These are phyloP conservation scores for Xiphophorus couchianus DNA, from an alignment of 2,113 vertebrate genomes.

Conservation along the genomic window DNA sequence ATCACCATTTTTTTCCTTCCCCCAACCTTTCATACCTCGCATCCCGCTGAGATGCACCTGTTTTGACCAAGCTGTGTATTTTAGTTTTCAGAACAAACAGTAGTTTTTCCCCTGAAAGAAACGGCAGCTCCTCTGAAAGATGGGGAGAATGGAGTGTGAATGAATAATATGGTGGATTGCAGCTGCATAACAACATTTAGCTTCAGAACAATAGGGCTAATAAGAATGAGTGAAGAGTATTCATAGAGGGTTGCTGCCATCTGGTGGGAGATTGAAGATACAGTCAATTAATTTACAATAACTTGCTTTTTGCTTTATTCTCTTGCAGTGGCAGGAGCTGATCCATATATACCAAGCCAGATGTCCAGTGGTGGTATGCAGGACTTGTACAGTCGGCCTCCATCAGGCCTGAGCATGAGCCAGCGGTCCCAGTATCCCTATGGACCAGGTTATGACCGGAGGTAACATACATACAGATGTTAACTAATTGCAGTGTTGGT, in stretches of 20 bases:
- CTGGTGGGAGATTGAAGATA: slow-evolving; percentile 61
- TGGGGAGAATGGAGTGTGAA: slow-evolving; percentile 65
- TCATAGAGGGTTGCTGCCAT: slow-evolving; percentile 65
- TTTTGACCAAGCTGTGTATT: slow-evolving; percentile 60
- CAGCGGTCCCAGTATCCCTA: slow-evolving; percentile 94
- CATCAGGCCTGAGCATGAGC: slow-evolving; percentile 88
- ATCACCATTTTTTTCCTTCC: slow-evolving; percentile 31
- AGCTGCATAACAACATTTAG: slow-evolving; percentile 70
- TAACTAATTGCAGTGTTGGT: not conserved
- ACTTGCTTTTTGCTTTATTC: not conserved
- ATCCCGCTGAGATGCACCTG: slow-evolving; percentile 72
- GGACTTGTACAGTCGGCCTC: slow-evolving; percentile 90
- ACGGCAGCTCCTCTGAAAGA: slow-evolving; percentile 60
- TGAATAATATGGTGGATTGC: slow-evolving; percentile 68
- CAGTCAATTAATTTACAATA: not conserved
- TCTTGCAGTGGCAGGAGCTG: slow-evolving; percentile 88
- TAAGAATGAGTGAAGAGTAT: slow-evolving; percentile 23
- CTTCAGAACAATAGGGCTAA: slow-evolving; percentile 59
- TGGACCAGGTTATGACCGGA: slow-evolving; percentile 89
- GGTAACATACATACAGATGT: slow-evolving; percentile 73
- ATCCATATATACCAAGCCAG: slow-evolving; percentile 92
- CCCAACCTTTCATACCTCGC: slow-evolving; percentile 61
- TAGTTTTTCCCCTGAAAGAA: slow-evolving; percentile 49
- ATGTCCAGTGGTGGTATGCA: slow-evolving; percentile 90
- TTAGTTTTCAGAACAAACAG: slow-evolving; percentile 64